Evolutionary conservation across 2,113 vertebrate genomes (phyloP).

Genomic region (Bubo bubo): DNA sequence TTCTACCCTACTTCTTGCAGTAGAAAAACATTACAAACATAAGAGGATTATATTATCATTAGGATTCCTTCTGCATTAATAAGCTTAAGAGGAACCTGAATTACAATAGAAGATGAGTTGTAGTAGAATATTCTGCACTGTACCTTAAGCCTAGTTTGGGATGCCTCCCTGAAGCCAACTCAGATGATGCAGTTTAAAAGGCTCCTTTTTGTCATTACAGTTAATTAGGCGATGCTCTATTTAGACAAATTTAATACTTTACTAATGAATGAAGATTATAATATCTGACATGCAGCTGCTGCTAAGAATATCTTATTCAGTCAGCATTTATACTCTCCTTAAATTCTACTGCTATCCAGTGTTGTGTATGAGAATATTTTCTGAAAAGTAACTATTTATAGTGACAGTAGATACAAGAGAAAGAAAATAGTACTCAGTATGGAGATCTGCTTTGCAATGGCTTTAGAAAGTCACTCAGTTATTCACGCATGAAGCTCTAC

Average conservation of each 20-base stretch:
- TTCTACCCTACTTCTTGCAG: not conserved
- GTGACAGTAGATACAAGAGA: not conserved
- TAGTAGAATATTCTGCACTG: not conserved
- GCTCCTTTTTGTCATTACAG: not conserved
- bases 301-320: not conserved
- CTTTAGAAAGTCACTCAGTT: not conserved
- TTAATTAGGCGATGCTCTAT: not conserved
- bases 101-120: not conserved
- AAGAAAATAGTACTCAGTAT: not conserved
- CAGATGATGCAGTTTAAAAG: not conserved
- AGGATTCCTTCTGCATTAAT: not conserved
- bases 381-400: not conserved
- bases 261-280: not conserved
- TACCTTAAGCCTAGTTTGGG: not conserved
- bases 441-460: not conserved
- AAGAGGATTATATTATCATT: conserved; percentile 35
- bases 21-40: not conserved
- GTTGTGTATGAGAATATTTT: not conserved
- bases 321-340: not conserved
- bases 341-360: not conserved
- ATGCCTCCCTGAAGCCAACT: not conserved
- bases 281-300: not conserved
- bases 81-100: conserved; percentile 7
- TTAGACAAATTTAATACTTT: conserved; percentile 12
- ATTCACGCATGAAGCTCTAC: rapidly evolving